Percentiles rank a stretch among this genome's conserved stretches.
Evolutionary conservation across 2,888 invertebrate species (phyloP).

Genomic region (Euclidia mi): DNA sequence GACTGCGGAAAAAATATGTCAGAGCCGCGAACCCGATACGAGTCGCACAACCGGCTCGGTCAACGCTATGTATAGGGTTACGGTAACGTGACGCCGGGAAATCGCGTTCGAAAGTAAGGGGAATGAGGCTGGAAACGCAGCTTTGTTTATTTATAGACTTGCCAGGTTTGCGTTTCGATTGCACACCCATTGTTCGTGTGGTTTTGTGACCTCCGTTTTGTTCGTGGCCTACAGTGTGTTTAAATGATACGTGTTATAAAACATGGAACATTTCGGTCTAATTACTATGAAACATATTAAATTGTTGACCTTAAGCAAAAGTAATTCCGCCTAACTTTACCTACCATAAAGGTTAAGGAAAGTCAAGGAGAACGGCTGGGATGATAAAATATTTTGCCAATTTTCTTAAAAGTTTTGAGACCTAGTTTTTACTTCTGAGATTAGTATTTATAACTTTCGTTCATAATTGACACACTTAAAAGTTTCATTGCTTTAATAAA

Average conservation of each 20-base stretch:
- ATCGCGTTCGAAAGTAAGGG: constrained; percentile 69
- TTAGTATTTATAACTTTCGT: constrained; percentile 9
- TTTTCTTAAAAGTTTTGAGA: constrained; percentile 5
- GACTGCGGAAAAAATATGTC: constrained; percentile 58
- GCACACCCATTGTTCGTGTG: constrained; percentile 50
- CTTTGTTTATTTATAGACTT: constrained; percentile 58
- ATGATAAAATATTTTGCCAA: background rate
- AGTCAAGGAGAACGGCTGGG: constrained; percentile 13
- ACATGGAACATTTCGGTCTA: constrained; percentile 5
- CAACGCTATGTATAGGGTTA: constrained; percentile 67
- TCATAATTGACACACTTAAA: background rate
- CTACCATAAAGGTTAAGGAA: constrained; percentile 4
- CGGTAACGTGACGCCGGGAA: constrained; percentile 72
- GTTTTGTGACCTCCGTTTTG: constrained; percentile 36
- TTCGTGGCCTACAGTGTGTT: constrained; percentile 28
- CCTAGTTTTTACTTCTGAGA: background rate
- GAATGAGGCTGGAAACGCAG: constrained; percentile 65
- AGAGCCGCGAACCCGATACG: constrained; percentile 57
- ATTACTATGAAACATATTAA: background rate
- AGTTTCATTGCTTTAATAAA: background rate
- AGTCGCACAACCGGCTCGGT: constrained; percentile 58
- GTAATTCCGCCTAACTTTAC: constrained; percentile 1
- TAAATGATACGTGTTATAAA: constrained; percentile 40
- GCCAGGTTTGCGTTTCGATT: constrained; percentile 55
- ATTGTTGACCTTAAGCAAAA: background rate